Percentiles rank a stretch among this genome's conserved stretches.
These are phyloP conservation scores for Pemphredon lugubris DNA, from an alignment of 2,888 invertebrate genomes.

Conservation along the genomic window DNA sequence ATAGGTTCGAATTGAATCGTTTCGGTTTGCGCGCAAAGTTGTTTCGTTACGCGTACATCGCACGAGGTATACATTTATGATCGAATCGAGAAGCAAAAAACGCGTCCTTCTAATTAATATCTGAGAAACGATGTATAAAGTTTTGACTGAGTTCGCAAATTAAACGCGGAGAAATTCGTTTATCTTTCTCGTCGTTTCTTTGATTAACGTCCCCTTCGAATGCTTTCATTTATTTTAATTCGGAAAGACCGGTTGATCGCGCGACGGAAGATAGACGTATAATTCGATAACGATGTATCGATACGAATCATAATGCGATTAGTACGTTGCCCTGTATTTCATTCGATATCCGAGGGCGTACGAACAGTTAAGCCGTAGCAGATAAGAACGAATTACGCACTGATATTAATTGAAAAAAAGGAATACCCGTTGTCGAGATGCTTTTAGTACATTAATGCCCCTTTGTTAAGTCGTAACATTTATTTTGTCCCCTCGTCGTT, in stretches of 20 bases:
- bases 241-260: neutral
- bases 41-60: too few relatives aligned
- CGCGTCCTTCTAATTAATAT: too few relatives aligned
- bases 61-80: too few relatives aligned
- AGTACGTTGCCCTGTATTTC: slow-evolving; percentile 32
- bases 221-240: neutral
- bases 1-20: too few relatives aligned
- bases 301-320: slow-evolving; percentile 54
- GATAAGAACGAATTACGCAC: slow-evolving; percentile 49
- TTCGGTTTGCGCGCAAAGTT: too few relatives aligned
- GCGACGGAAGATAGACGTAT: slow-evolving; percentile 21
- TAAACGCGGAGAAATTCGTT: neutral
- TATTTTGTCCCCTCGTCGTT: slow-evolving; percentile 7
- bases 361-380: slow-evolving; percentile 45
- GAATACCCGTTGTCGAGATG: slow-evolving; percentile 46
- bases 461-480: slow-evolving; percentile 20
- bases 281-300: slow-evolving; percentile 48
- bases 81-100: too few relatives aligned
- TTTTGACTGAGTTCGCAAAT: too few relatives aligned
- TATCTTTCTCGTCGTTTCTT: neutral
- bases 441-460: slow-evolving; percentile 55
- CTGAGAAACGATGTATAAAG: too few relatives aligned
- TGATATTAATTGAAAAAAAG: slow-evolving; percentile 57
- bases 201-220: neutral
- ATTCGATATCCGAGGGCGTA: slow-evolving; percentile 12